Base-by-base conservation (phyloP, 2,888 invertebrate species). In the Noctua janthe region DNA sequence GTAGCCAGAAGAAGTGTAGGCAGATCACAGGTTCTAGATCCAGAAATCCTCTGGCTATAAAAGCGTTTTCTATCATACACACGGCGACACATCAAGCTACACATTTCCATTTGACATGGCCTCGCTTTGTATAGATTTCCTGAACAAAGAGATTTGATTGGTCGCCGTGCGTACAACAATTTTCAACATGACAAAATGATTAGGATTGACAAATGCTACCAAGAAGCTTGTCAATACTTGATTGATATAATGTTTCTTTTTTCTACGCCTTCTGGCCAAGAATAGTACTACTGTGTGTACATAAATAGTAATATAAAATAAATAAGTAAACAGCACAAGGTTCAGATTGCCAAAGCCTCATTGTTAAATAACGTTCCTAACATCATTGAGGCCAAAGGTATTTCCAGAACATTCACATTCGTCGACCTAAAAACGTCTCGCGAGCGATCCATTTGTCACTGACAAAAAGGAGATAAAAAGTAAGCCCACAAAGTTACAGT, bases 391-490 rank as follows among this genome's bases (percentile, higher is more conserved):
- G 71, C 49, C 59, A 71, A 79, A 80, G 43, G 39, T 70, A 85
- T 69, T 71, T 81, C 29, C 59, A 71, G 62, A 15, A 23, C 15
- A n/a, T 74, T 51, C 56, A 72, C 71, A 81, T 81, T 67, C 62
- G 43, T 49, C 83, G 70, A 75, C 82, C 71, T 64, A 73, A 75
- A 75, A 87, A 62, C 29, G 69, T 83, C 74, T 64, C 56, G 20
- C 39, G 39, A 82, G 43, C 70, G 54, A 71, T 73, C 76, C 71
- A 82, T 76, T 86, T 84, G 75, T 86, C 83, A 72, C 74, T 49
- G 56, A 67, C 64, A 72, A 69, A 86, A 56, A 70, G 15, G 49
- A 64, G 81, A 70, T 80, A 70, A 64, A 69, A 59, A 81, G 70
- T 59, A 71, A 73, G 81, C 64, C 69, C 23, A 71, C 73, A 70